Base-by-base conservation (phyloP, 2,797 vertebrate species). In the Rhinogobio ventralis region DNA sequence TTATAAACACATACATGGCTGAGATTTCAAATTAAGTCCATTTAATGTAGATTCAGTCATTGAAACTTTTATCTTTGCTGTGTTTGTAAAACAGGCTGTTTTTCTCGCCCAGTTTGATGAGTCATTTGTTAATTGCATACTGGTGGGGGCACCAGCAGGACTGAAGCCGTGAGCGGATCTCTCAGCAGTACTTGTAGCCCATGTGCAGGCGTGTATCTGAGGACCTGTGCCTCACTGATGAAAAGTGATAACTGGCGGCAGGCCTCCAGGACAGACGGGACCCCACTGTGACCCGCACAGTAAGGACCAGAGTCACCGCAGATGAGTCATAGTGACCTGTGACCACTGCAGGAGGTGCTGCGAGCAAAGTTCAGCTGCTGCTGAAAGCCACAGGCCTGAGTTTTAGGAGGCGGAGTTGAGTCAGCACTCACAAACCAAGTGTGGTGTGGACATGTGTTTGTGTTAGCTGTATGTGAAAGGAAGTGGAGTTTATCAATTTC, bases 321-420 rank as follows among this genome's bases (percentile, higher is more conserved):
- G 76, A 81, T 86, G 90, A 88, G 88, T 87, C 88, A 85, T 67
- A 20, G 66, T 84, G 81, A 86, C 83, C 85, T 88, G 64, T 87
- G 84, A 86, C 66, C 82, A 83, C 79, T 68, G 57, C 68, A 71
- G 73, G 77, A 86, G 74, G 23, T 46, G 7, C 30, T 51, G 71
- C n/a, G 36, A 81, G 60, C 82, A 46, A 49, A 69, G 82, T 79
- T 86, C 78, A 79, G 80, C 75, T 66, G 80, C 74, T 77, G 55
- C 81, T 66, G 53, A 3, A 72, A 64, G 45, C 67, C 64, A 67
- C 55, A 45, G 49, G 75, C 7, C 15, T 66, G 60, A 57, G 25
- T 81, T 76, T 51, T 79, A 62, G 53, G 39, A 81, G 76, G 64
- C 23, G 6, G 72, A 71, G 55, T 36, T 79, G 81, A 60, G 51